Percentiles rank a stretch among this genome's conserved stretches.
phyloP scores from a whole-genome alignment of 2,888 invertebrate species.

The Stictocephala bisonia region DNA sequence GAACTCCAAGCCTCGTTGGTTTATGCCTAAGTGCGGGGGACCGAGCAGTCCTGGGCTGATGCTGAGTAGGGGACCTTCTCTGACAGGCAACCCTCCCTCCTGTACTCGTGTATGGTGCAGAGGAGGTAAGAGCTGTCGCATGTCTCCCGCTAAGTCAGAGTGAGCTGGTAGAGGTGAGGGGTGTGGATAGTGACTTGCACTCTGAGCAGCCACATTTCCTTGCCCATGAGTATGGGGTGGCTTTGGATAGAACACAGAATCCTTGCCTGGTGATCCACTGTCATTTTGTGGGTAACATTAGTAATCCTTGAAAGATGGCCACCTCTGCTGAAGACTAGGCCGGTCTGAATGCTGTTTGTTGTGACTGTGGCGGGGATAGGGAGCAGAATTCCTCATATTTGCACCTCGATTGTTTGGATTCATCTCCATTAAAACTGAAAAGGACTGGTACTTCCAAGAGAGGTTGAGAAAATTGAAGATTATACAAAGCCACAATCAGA shows the following conservation, averaged over 20 bases:
- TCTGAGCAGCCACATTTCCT: slow-evolving; percentile 45
- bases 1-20: slow-evolving; percentile 52
- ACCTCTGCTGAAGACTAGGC: slow-evolving; percentile 40
- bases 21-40: slow-evolving; percentile 57
- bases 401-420: slow-evolving; percentile 54
- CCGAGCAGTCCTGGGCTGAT: slow-evolving; percentile 63
- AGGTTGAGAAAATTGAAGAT: no score
- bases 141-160: slow-evolving; percentile 60
- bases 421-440: slow-evolving; percentile 51
- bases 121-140: slow-evolving; percentile 68
- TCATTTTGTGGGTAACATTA: slow-evolving; percentile 49
- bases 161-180: no score
- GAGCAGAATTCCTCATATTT: slow-evolving; percentile 53
- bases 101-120: slow-evolving; percentile 69
- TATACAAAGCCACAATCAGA: no score
- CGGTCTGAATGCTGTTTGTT: slow-evolving; percentile 37
- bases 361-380: slow-evolving; percentile 46
- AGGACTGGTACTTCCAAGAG: no score
- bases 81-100: slow-evolving; percentile 57
- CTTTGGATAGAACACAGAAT: slow-evolving; percentile 28
- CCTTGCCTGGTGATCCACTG: slow-evolving; percentile 27
- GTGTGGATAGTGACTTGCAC: slow-evolving; percentile 25
- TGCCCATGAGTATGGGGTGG: slow-evolving; percentile 31
- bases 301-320: slow-evolving; percentile 51
- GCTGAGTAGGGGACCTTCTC: slow-evolving; percentile 64